Percentiles rank a stretch among this genome's conserved stretches.
phyloP scores from a whole-genome alignment of 1,140 invertebrate genomes.

The Bombus cullumanus region DNA sequence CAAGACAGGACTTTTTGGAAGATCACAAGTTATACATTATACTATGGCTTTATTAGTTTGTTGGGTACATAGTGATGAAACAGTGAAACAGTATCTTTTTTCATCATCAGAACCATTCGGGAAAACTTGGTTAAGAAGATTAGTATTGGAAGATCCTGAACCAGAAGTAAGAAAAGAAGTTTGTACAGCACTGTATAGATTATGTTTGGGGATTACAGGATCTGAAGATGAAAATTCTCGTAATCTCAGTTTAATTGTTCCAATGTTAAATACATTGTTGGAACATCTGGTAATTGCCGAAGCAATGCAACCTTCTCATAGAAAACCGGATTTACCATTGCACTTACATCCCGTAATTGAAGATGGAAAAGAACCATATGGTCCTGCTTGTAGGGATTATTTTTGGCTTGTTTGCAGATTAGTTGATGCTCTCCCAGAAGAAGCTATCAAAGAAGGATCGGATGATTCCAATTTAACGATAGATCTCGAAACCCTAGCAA shows the following conservation, averaged over 20 bases:
- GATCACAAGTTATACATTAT: conserved; percentile 92
- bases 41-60: conserved; percentile 92
- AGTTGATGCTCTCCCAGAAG: conserved; percentile 92
- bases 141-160: conserved; percentile 93
- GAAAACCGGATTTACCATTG: conserved; percentile 79
- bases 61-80: conserved; percentile 90
- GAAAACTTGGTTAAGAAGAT: conserved; percentile 87
- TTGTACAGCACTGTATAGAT: conserved; percentile 92
- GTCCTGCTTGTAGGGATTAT: conserved; percentile 96
- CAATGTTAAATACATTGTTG: conserved; percentile 91
- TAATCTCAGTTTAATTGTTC: conserved; percentile 86
- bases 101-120: conserved; percentile 86
- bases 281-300: conserved; percentile 92
- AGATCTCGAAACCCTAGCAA: conserved; percentile 90
- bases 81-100: conserved; percentile 87
- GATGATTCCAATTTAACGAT: conserved; percentile 84
- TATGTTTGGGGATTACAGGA: conserved; percentile 89
- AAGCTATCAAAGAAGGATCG: conserved; percentile 88
- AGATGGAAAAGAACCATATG: conserved; percentile 95
- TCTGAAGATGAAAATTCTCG: conserved; percentile 84
- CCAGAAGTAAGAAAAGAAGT: conserved; percentile 93
- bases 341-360: conserved; percentile 86
- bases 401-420: conserved; percentile 95
- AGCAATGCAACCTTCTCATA: conserved; percentile 89
- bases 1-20: conserved; percentile 93